Evolutionary conservation across 2,888 invertebrate genomes (phyloP).

Genomic region (Smittia aterrima): DNA sequence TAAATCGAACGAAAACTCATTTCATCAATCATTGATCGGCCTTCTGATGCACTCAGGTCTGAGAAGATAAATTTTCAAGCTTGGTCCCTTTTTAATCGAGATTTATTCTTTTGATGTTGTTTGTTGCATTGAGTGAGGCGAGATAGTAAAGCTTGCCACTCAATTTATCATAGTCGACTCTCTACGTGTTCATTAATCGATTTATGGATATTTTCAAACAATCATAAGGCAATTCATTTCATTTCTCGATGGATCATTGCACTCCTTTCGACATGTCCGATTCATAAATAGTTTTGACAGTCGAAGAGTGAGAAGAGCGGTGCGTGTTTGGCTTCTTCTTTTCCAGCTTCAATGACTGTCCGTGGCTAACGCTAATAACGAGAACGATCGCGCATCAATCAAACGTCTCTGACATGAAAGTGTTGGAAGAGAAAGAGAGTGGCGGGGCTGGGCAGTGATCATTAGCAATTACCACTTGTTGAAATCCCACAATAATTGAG

Average conservation of each 20-base stretch:
- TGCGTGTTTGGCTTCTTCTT: constrained; percentile 22
- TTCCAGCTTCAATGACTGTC: not conserved
- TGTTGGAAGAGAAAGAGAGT: not conserved
- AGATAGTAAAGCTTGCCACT: too few relatives aligned
- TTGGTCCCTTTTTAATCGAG: not conserved
- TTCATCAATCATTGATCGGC: constrained; percentile 37
- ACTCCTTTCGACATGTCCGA: not conserved
- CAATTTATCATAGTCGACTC: not conserved
- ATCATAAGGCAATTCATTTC: not conserved
- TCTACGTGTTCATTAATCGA: not conserved
- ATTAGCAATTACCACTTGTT: constrained; percentile 38
- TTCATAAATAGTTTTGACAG: constrained; percentile 3
- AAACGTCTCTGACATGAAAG: constrained; percentile 9
- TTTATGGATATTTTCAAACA: not conserved
- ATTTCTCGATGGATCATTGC: not conserved
- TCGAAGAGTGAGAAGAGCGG: not conserved
- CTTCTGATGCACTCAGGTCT: not conserved
- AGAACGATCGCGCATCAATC: constrained; percentile 20
- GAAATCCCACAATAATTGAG: constrained; percentile 37
- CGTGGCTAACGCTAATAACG: not conserved
- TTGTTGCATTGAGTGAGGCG: not conserved
- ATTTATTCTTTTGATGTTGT: not conserved
- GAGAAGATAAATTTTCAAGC: not conserved
- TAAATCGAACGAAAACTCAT: constrained; percentile 18
- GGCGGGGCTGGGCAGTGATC: constrained; percentile 17